Conservation (phyloP, 2,888 invertebrate species). For the Pegoplata infirma region DNA sequence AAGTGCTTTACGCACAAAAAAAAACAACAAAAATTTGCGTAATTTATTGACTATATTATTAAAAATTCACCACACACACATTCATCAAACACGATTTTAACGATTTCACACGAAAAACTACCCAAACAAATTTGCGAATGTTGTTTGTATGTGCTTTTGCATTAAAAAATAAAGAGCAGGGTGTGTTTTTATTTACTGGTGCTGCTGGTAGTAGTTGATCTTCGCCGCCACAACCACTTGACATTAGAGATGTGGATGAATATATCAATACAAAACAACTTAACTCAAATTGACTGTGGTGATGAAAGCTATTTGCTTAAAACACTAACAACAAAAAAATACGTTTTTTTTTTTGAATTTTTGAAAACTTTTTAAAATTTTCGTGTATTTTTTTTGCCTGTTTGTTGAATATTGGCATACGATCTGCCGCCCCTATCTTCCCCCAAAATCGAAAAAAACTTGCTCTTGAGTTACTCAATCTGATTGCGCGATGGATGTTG, state of each 20-base stretch:
- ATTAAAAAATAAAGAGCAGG: neutral
- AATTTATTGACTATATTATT: conserved; percentile 20
- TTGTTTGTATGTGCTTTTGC: too few species aligned
- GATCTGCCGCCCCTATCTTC: too few species aligned
- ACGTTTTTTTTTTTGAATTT: neutral
- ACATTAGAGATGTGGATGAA: conserved; percentile 22
- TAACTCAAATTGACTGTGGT: neutral
- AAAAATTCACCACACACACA: conserved; percentile 48
- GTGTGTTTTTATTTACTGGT: conserved; percentile 30
- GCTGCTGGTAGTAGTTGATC: conserved; percentile 9
- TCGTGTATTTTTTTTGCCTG: neutral
- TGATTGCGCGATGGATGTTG: conserved; percentile 34
- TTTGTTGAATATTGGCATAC: conserved; percentile 8
- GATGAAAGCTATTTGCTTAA: neutral
- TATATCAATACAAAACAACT: too few species aligned
- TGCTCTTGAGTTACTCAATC: conserved; percentile 4
- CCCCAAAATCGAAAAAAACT: conserved; percentile 19
- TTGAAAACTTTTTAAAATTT: conserved; percentile 19
- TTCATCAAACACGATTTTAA: conserved; percentile 5
- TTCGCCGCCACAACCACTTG: conserved; percentile 29
- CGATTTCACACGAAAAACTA: neutral
- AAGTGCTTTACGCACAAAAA: conserved; percentile 20
- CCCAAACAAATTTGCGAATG: neutral
- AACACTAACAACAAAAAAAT: conserved; percentile 13
- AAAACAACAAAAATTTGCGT: conserved; percentile 37